Conservation (phyloP, 2,888 invertebrate species). For the Rhodophaea formosa region DNA sequence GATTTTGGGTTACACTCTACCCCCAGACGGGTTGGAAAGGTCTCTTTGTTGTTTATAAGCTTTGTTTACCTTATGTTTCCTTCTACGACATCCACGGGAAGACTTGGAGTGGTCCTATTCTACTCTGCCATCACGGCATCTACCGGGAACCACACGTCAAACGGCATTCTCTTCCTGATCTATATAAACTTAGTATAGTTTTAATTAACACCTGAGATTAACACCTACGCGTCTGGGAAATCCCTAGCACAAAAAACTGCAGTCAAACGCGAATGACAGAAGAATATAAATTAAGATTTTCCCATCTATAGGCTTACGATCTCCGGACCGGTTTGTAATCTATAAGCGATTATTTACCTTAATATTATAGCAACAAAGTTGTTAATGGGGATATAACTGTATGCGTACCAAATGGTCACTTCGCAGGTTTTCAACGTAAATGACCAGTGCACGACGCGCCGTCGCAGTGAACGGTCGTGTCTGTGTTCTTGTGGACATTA, state of each 20-base stretch:
- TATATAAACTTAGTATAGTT: not conserved
- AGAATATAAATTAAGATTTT: not conserved
- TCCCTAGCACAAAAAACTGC: not conserved
- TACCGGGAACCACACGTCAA: too few relatives aligned
- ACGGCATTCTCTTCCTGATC: not conserved
- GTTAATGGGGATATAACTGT: not conserved
- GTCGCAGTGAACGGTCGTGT: not conserved
- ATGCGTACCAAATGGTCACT: not conserved
- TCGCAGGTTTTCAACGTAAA: not conserved
- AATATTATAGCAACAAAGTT: not conserved
- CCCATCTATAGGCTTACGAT: not conserved
- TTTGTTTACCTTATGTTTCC: too few relatives aligned
- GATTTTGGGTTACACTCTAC: too few relatives aligned
- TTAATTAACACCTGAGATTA: not conserved
- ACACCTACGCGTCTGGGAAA: not conserved
- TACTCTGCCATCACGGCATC: too few relatives aligned
- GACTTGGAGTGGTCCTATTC: too few relatives aligned
- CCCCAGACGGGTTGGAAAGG: too few relatives aligned
- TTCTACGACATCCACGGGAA: too few relatives aligned
- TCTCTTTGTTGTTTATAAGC: too few relatives aligned
- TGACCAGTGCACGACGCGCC: conserved; percentile 2
- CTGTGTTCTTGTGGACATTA: not conserved
- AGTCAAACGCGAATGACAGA: not conserved
- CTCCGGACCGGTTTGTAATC: not conserved
- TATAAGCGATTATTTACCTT: not conserved